Percentiles rank a stretch among this genome's conserved stretches.
These are phyloP conservation scores for Lacanobia oleracea DNA, from an alignment of 2,888 invertebrate genomes.

Conservation along the genomic window DNA sequence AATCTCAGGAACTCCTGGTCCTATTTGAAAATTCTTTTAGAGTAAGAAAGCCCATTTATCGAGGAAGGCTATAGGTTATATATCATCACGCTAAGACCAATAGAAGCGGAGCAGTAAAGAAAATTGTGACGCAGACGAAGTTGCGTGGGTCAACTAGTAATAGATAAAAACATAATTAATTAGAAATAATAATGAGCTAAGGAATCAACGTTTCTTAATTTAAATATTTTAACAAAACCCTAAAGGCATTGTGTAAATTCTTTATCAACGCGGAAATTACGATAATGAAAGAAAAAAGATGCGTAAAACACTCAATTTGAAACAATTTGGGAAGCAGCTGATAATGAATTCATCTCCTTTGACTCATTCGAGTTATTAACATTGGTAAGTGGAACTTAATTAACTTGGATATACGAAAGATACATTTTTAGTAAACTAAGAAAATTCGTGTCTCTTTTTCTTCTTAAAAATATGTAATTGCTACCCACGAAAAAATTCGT, in stretches of 20 bases:
- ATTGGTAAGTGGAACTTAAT: neutral
- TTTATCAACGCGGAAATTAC: slow-evolving; percentile 30
- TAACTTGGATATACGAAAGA: neutral
- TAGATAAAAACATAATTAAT: neutral
- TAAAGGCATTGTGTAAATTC: neutral
- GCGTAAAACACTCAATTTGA: slow-evolving; percentile 13
- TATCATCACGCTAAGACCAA: too few species aligned
- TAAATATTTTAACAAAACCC: neutral
- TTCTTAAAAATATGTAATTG: too few species aligned
- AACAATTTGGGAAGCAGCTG: slow-evolving; percentile 20
- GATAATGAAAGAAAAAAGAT: slow-evolving; percentile 9
- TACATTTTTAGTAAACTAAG: neutral
- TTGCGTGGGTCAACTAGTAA: too few species aligned
- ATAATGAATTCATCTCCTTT: slow-evolving; percentile 22
- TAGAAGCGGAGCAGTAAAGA: too few species aligned
- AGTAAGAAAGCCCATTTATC: too few species aligned
- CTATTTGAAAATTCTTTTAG: too few species aligned
- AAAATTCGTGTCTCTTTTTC: neutral
- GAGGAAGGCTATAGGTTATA: too few species aligned
- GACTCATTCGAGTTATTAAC: slow-evolving; percentile 16
- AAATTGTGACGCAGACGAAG: too few species aligned
- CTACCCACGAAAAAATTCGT: too few species aligned
- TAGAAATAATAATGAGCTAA: neutral
- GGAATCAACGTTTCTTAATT: neutral
- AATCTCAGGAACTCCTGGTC: too few species aligned